Percentiles rank a stretch among this genome's conserved stretches.
phyloP scores from a whole-genome alignment of 2,888 invertebrate species.

The Phyto melanocephala region DNA sequence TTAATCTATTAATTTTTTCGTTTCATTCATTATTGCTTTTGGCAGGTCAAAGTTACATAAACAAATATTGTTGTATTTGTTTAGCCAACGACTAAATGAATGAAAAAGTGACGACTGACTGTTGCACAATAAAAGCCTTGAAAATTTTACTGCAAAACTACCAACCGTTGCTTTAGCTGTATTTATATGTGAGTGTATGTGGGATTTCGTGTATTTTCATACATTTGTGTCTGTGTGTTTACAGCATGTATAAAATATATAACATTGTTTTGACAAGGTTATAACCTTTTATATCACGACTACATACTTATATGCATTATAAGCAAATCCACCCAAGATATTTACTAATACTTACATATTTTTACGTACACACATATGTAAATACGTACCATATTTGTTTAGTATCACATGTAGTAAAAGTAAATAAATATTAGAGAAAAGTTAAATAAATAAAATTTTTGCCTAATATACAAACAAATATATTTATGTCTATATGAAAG shows the following conservation, averaged over 20 bases:
- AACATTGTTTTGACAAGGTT: slow-evolving; percentile 54
- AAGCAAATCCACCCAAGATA: neutral
- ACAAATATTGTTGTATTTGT: slow-evolving; percentile 10
- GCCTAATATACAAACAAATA: neutral
- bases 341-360: neutral
- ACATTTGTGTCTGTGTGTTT: neutral
- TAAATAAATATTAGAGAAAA: slow-evolving; percentile 29
- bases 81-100: neutral
- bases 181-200: neutral
- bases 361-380: neutral
- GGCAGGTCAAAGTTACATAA: slow-evolving; percentile 15
- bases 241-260: slow-evolving; percentile 3
- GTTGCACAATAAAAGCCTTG: slow-evolving; percentile 60
- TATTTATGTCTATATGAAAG: neutral
- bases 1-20: too few relatives aligned
- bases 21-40: slow-evolving; percentile 3
- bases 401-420: neutral
- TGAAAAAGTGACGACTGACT: slow-evolving; percentile 29
- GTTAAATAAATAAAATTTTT: neutral
- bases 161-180: neutral
- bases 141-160: slow-evolving; percentile 28
- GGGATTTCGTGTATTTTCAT: too few relatives aligned
- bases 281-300: slow-evolving; percentile 49
- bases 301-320: slow-evolving; percentile 8
- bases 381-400: slow-evolving; percentile 1